phyloP scores from a whole-genome alignment of 1,140 invertebrate species.

The Lethrus apterus region DNA sequence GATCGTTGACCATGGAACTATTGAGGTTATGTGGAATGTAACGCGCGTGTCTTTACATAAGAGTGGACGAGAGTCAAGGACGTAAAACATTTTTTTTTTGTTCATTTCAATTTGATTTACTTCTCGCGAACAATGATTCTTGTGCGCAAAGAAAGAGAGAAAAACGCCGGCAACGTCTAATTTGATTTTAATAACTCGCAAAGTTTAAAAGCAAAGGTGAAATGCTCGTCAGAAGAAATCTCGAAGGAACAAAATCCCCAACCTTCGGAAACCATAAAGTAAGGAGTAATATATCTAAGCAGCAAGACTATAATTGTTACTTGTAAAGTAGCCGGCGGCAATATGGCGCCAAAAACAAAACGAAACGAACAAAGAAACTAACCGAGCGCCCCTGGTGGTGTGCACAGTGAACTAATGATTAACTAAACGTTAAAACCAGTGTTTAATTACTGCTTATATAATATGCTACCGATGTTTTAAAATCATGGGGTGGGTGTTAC shows the following conservation, averaged over 20 bases:
- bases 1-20: no score
- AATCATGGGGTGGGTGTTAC: slow-evolving; percentile 20
- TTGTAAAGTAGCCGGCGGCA: slow-evolving; percentile 28
- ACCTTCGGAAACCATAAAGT: slow-evolving; percentile 25
- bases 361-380: slow-evolving; percentile 20
- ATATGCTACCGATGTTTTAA: slow-evolving; percentile 31
- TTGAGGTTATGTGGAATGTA: no score
- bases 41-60: no score
- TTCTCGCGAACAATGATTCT: no score
- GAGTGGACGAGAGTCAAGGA: no score
- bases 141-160: no score
- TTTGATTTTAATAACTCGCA: no score
- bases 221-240: slow-evolving; percentile 11
- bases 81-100: no score
- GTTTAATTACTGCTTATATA: slow-evolving; percentile 32
- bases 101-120: no score
- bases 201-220: slow-evolving; percentile 13
- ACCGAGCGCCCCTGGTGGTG: slow-evolving; percentile 26
- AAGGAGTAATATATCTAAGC: slow-evolving; percentile 34
- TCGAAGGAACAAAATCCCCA: no score
- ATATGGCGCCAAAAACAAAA: slow-evolving; percentile 38
- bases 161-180: no score
- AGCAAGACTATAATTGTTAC: slow-evolving; percentile 33
- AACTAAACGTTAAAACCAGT: slow-evolving; percentile 32
- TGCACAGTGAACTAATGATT: slow-evolving; percentile 32